Evolutionary conservation across 2,797 vertebrate genomes (phyloP), one percentile per base, ranked within the genome.

Genomic region (Gallirallus australis): DNA sequence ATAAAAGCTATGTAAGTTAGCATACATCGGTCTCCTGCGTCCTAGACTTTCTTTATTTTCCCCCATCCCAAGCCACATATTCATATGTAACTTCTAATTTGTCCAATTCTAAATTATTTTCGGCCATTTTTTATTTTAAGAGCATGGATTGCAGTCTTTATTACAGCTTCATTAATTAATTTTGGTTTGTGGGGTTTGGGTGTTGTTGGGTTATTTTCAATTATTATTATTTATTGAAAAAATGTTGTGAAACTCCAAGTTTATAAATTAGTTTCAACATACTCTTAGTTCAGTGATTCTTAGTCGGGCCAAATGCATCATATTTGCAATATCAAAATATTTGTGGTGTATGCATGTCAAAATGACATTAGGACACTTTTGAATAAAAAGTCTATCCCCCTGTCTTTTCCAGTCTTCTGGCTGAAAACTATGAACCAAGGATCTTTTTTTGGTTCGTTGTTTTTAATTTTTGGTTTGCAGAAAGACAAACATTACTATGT

Each of bases 391-490:
- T 48, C 16, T 48, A 15, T 80, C 11, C 6, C 4, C 12, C 17
- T 40, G 10, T 17, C 12, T 54, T 84, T 60, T 59, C 25, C 31
- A 80, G 40, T 48, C 10, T 48, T 39, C n/a, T 45, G 14, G n/a
- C 9, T 60, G 28, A 72, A 71, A 53, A 73, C 8, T 30, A 10
- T 17, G 21, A 84, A 54, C 15, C 4, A 54, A 48, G 15, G 13
- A 4, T 1, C 2, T 13, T 40, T 35, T 25, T 12, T 45, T 19
- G 14, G 7, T 79, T 31, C 6, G 0, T 37, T 63, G 6, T 3
- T 35, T 37, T 64, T 52, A 10, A 18, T n/a, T 64, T 42, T 72
- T 31, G 30, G 20, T 73, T 24, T 73, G 54, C 18, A 28, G 31
- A 68, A 85, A 37, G 20, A 78, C 25, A 40, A 72, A 7, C 7